phyloP scores from a whole-genome alignment of 1,140 invertebrate genomes.

The Lysiphlebus fabarum region DNA sequence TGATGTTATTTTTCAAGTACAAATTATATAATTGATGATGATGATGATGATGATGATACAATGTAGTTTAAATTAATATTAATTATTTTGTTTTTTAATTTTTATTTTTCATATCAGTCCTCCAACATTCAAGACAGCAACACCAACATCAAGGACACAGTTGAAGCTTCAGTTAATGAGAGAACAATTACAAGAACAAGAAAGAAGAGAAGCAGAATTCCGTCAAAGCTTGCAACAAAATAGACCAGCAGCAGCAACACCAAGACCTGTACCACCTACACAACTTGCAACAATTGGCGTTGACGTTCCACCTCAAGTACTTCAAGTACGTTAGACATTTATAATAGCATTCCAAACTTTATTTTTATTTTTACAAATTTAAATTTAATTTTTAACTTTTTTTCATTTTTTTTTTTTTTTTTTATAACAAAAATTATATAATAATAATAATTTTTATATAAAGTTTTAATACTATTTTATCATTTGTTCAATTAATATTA shows the following conservation, averaged over 20 bases:
- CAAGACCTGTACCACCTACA: slow-evolving; percentile 56
- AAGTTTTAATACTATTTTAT: no score
- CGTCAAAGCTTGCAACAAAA: slow-evolving; percentile 58
- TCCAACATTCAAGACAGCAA: slow-evolving; percentile 76
- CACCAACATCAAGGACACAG: slow-evolving; percentile 77
- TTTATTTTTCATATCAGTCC: slow-evolving; percentile 62
- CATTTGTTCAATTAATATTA: no score
- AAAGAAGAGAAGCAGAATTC: slow-evolving; percentile 58
- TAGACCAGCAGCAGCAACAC: slow-evolving; percentile 55
- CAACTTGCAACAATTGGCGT: slow-evolving; percentile 63
- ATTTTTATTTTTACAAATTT: no score
- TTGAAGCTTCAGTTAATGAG: slow-evolving; percentile 83
- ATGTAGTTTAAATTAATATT: neutral
- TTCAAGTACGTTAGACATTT: slow-evolving; percentile 61
- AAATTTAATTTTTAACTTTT: no score
- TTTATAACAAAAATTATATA: no score
- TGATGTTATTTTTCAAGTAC: no score
- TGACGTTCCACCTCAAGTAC: slow-evolving; percentile 75
- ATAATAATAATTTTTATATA: no score
- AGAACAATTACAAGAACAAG: slow-evolving; percentile 75
- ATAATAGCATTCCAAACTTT: neutral
- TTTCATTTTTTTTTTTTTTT: no score
- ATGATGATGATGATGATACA: no score
- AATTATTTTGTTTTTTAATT: slow-evolving; percentile 12
- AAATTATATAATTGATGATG: no score